Percentiles rank a stretch among this genome's conserved stretches.
phyloP scores from a whole-genome alignment of 2,888 invertebrate species.

The Blastobasis lacticolella region DNA sequence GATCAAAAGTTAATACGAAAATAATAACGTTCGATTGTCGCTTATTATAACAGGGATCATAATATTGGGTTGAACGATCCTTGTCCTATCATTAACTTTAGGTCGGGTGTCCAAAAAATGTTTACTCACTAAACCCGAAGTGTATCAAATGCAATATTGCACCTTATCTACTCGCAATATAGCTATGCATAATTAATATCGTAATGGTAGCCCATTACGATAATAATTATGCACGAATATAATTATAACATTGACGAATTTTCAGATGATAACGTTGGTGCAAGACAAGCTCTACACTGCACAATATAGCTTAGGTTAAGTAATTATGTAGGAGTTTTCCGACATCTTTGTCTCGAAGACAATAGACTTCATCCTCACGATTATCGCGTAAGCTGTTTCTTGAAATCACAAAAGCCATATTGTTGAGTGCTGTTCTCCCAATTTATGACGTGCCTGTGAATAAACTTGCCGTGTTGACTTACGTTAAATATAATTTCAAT shows the following conservation, averaged over 20 bases:
- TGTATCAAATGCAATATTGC: background rate
- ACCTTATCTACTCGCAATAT: background rate
- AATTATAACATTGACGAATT: no score
- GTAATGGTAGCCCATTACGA: background rate
- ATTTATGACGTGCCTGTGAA: background rate
- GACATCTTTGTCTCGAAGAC: background rate
- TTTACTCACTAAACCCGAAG: background rate
- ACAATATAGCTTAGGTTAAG: background rate
- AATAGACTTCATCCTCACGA: conserved; percentile 1
- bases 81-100: conserved; percentile 26
- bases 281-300: no score
- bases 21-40: conserved; percentile 61
- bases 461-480: background rate
- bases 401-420: background rate
- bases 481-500: no score
- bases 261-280: no score
- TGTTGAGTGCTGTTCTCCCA: background rate
- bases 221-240: no score
- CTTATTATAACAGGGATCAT: conserved; percentile 46
- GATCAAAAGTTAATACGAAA: conserved; percentile 63
- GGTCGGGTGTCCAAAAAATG: conserved; percentile 13
- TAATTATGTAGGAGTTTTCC: background rate
- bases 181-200: no score
- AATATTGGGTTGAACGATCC: conserved; percentile 27
- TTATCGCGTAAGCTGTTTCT: background rate